A percentile compares a stretch with the other conserved stretches of the same genome.
phyloP scores from a whole-genome alignment of 2,797 vertebrate genomes.

The Halcyon badia region DNA sequence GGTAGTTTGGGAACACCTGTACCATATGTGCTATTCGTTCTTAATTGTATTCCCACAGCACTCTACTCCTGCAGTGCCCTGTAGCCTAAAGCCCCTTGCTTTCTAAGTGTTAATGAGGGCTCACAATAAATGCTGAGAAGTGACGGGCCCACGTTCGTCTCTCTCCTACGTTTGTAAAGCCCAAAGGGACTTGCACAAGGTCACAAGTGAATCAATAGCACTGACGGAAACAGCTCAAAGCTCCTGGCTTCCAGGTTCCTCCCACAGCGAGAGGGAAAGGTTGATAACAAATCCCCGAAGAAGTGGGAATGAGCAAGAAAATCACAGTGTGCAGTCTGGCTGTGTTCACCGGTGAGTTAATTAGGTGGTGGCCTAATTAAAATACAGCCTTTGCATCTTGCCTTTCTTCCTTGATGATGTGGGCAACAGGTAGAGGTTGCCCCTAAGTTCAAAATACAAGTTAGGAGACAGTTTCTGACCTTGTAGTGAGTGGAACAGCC shows the following conservation, averaged over 20 bases:
- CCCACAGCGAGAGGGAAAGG: background rate
- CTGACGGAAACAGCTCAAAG: background rate
- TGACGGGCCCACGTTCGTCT: background rate
- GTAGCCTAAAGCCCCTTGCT: background rate
- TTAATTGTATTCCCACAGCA: background rate
- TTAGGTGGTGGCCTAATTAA: conserved; percentile 32
- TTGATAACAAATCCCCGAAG: background rate
- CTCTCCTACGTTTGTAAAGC: background rate
- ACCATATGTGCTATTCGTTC: background rate
- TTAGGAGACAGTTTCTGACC: background rate
- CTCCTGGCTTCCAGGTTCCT: background rate
- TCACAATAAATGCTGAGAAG: background rate
- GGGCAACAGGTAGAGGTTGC: background rate
- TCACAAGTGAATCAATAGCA: background rate
- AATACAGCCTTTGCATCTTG: background rate
- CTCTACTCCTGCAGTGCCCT: background rate
- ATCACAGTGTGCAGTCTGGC: background rate
- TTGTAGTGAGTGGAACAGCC: background rate
- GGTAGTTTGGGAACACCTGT: background rate
- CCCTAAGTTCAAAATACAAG: background rate
- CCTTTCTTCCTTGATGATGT: background rate
- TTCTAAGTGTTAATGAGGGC: conserved; percentile 18
- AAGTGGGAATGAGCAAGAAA: conserved; percentile 2
- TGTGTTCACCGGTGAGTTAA: background rate
- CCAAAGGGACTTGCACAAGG: background rate